phyloP scores from a whole-genome alignment of 2,797 vertebrate species.

The Sebastes minor region DNA sequence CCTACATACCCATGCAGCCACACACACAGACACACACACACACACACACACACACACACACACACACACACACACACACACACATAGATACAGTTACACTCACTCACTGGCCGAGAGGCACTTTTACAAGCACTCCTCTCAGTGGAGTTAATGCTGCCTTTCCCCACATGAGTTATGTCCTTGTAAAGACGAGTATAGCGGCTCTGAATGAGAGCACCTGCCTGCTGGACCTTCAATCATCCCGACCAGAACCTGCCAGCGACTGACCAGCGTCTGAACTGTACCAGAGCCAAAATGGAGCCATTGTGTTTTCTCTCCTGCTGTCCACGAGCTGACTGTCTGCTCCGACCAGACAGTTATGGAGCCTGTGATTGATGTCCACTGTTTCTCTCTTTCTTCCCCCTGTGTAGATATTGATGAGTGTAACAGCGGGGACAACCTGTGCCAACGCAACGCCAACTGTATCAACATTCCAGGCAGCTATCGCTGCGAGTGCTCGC shows the following conservation, averaged over 20 bases:
- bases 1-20: neutral
- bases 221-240: constrained; percentile 46
- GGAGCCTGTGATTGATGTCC: constrained; percentile 59
- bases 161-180: constrained; percentile 41
- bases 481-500: constrained; percentile 91
- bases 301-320: constrained; percentile 32
- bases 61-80: neutral
- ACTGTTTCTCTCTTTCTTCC: constrained; percentile 27
- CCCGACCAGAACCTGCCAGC: constrained; percentile 10
- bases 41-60: neutral
- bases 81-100: neutral
- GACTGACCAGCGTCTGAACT: constrained; percentile 14
- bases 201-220: constrained; percentile 31
- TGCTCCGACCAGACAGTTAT: constrained; percentile 49
- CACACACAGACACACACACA: too few species aligned
- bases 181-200: constrained; percentile 46
- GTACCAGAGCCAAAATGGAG: constrained; percentile 38
- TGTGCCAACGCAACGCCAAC: constrained; percentile 91
- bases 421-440: constrained; percentile 89
- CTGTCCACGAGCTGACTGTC: constrained; percentile 27
- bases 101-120: neutral
- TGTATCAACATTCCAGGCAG: constrained; percentile 95
- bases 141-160: constrained; percentile 36
- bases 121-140: constrained; percentile 17
- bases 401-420: constrained; percentile 90